Evolutionary conservation across 2,888 invertebrate species (phyloP).

Genomic region (Machimus atricapillus): DNA sequence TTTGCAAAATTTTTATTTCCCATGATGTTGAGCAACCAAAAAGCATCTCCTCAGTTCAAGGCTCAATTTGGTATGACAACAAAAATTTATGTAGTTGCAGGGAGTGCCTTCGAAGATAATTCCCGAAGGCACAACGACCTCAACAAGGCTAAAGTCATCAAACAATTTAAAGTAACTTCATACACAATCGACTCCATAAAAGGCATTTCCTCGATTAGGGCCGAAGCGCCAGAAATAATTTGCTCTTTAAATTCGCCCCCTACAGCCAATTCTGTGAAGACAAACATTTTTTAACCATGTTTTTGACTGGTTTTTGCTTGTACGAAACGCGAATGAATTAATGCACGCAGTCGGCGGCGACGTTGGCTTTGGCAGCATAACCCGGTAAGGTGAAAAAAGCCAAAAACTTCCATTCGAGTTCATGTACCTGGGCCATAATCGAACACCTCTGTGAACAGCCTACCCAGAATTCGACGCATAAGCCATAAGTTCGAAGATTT

Average conservation of each 20-base stretch:
- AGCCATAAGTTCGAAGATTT: neutral
- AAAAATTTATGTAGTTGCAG: neutral
- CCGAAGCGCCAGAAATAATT: neutral
- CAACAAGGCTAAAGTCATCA: neutral
- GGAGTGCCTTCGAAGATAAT: neutral
- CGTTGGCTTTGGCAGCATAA: too few species aligned
- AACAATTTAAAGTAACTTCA: neutral
- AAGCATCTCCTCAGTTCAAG: neutral
- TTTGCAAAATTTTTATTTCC: neutral
- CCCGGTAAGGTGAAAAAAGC: neutral
- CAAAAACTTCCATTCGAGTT: neutral
- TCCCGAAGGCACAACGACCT: neutral
- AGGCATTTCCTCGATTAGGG: neutral
- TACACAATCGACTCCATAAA: neutral
- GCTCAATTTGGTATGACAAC: neutral
- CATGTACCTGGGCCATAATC: conserved; percentile 10
- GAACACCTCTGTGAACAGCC: neutral
- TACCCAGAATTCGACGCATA: neutral
- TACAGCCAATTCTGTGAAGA: neutral
- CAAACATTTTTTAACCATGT: neutral
- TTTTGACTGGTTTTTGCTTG: neutral
- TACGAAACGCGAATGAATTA: neutral
- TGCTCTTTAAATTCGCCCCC: neutral
- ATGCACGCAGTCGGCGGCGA: neutral
- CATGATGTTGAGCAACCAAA: neutral